Percentiles rank a stretch among this genome's conserved stretches.
phyloP scores from a whole-genome alignment of 2,888 invertebrate genomes.

The Alviniconcha strummeri region DNA sequence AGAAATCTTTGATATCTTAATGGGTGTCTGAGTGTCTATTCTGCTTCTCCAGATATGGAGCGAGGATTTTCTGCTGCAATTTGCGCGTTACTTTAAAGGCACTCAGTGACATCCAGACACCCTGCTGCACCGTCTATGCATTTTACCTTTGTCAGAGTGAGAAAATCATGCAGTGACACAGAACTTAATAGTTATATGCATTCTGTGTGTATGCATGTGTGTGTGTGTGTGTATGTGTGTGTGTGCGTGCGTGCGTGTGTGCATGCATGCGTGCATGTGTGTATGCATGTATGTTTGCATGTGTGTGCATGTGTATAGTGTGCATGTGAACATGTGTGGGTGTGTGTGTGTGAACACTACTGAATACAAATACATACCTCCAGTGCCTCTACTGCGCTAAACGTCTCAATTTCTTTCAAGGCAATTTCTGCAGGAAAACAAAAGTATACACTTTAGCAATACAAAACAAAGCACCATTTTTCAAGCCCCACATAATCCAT shows the following conservation, averaged over 20 bases:
- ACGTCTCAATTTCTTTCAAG: conserved; percentile 57
- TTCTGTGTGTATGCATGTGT: neutral
- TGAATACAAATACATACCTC: conserved; percentile 47
- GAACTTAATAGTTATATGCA: too few species aligned
- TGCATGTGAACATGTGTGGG: neutral
- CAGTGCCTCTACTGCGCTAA: conserved; percentile 55
- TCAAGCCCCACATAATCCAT: too few species aligned
- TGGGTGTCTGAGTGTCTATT: neutral
- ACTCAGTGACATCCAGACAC: too few species aligned
- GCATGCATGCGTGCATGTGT: too few species aligned
- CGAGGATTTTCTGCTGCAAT: too few species aligned
- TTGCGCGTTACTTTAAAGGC: too few species aligned
- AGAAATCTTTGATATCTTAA: too few species aligned
- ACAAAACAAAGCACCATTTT: too few species aligned
- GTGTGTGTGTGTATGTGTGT: neutral
- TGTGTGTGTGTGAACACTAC: neutral
- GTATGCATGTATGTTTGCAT: neutral
- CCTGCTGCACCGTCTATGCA: too few species aligned
- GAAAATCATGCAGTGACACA: too few species aligned
- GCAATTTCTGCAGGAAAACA: conserved; percentile 56
- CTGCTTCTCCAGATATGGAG: neutral
- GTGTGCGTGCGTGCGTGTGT: neutral
- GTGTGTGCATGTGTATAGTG: neutral
- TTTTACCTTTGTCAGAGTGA: too few species aligned
- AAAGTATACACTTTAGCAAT: neutral